These are phyloP conservation scores for Sminthopsis crassicaudata DNA, from an alignment of 2,113 vertebrate species.

Conservation along the genomic window DNA sequence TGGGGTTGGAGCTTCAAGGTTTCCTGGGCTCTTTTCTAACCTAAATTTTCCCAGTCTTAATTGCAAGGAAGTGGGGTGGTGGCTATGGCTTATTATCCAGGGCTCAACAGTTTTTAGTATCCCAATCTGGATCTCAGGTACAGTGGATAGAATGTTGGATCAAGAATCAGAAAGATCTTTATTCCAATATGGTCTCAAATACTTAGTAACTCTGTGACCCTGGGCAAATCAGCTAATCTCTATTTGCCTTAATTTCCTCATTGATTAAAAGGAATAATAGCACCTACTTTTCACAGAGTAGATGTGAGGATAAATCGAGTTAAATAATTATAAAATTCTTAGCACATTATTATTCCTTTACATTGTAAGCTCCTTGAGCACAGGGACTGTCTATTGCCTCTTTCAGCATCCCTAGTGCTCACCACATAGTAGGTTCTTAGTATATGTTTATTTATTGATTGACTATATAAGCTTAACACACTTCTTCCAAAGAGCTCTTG, in stretches of 20 bases:
- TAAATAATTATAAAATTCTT: background rate
- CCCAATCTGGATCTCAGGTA: background rate
- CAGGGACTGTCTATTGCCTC: background rate
- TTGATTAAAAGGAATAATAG: background rate
- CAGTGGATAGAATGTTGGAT: background rate
- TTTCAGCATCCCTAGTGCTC: too few species aligned
- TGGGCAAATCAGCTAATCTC: background rate
- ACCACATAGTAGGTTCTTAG: background rate
- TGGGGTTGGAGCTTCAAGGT: too few species aligned
- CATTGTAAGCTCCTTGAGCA: background rate
- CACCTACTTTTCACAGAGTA: background rate
- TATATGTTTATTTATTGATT: background rate
- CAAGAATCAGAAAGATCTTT: background rate
- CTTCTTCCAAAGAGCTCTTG: background rate
- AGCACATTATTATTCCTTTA: rapidly evolving
- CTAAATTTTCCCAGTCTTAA: too few species aligned
- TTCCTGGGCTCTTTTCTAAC: too few species aligned
- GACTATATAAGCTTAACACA: too few species aligned
- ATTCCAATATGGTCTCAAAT: background rate
- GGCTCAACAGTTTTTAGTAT: background rate
- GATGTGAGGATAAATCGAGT: background rate
- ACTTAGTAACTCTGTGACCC: background rate
- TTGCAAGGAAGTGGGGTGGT: too few species aligned
- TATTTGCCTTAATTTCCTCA: background rate
- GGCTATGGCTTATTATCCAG: too few species aligned